Evolutionary conservation across 2,888 invertebrate species (phyloP).

Genomic region (Xestobium rufovillosum): DNA sequence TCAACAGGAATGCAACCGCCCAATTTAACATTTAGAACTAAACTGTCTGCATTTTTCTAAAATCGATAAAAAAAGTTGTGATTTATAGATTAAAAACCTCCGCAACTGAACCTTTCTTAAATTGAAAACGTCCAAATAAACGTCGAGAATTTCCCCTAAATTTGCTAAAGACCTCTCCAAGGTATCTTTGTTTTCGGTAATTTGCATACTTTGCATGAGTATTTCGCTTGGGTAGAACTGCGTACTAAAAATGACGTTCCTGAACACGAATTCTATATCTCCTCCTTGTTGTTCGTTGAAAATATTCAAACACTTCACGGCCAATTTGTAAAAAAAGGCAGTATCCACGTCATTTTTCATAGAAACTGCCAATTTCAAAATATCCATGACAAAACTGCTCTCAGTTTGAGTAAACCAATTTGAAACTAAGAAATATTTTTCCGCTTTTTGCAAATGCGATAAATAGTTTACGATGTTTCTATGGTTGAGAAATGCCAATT

Average conservation of each 20-base stretch:
- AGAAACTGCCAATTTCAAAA: conserved; percentile 42
- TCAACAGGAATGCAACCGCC: conserved; percentile 66
- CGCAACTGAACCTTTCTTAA: conserved; percentile 30
- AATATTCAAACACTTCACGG: conserved; percentile 55
- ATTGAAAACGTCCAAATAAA: conserved; percentile 36
- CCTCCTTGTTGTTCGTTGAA: conserved; percentile 51
- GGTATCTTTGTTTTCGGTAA: conserved; percentile 43
- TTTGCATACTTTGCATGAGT: conserved; percentile 48
- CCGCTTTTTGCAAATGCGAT: conserved; percentile 35
- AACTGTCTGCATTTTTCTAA: conserved; percentile 22
- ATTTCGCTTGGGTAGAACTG: conserved; percentile 53
- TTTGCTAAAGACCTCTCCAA: conserved; percentile 39
- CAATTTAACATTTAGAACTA: conserved; percentile 29
- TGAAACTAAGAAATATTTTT: conserved; percentile 42
- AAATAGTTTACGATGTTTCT: conserved; percentile 43
- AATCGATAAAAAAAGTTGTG: conserved; percentile 14
- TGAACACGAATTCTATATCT: conserved; percentile 52
- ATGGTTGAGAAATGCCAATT: conserved; percentile 40
- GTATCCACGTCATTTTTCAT: conserved; percentile 42
- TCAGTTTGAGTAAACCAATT: conserved; percentile 61
- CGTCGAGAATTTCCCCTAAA: conserved; percentile 34
- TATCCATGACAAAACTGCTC: conserved; percentile 48
- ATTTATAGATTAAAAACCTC: too few relatives aligned
- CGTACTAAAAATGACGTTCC: conserved; percentile 53
- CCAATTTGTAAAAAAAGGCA: conserved; percentile 48